Evolutionary conservation across 2,113 vertebrate species (phyloP).

Genomic region (Notarius lentiginosus): DNA sequence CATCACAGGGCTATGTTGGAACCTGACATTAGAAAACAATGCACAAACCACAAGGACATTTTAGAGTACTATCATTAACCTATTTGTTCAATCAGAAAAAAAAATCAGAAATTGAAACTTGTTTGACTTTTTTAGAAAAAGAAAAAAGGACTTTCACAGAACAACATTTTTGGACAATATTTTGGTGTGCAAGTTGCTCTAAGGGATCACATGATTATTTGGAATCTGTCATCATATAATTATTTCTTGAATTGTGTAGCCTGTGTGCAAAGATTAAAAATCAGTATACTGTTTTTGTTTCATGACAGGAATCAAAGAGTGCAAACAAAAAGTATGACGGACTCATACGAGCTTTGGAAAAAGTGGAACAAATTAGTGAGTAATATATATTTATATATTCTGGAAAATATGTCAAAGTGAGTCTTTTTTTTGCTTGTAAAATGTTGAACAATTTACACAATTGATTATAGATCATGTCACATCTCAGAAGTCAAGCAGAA

Average conservation of each 20-base stretch:
- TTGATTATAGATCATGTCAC: too few species aligned
- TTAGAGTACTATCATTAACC: not conserved
- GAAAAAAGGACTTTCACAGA: too few species aligned
- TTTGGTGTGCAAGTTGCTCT: not conserved
- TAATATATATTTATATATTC: constrained; percentile 22
- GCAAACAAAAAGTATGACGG: constrained; percentile 68
- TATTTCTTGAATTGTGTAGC: not conserved
- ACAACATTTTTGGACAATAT: too few species aligned
- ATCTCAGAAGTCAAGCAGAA: too few species aligned
- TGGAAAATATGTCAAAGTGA: not conserved
- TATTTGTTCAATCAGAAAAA: not conserved
- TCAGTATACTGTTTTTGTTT: not conserved
- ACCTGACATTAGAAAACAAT: not conserved
- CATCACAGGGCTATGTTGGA: too few species aligned
- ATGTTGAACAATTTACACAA: too few species aligned
- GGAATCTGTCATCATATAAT: too few species aligned
- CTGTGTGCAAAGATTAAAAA: not conserved
- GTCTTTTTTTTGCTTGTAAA: not conserved
- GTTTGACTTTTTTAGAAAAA: not conserved
- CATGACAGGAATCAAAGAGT: constrained; percentile 64
- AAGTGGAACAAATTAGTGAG: constrained; percentile 59
- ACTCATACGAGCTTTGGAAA: constrained; percentile 59
- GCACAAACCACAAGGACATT: not conserved
- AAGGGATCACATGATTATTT: not conserved
- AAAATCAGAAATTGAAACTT: not conserved